These are phyloP conservation scores for Orbicella faveolata DNA, from an alignment of 64 coral and sea anemone species.

Conservation along the genomic window DNA sequence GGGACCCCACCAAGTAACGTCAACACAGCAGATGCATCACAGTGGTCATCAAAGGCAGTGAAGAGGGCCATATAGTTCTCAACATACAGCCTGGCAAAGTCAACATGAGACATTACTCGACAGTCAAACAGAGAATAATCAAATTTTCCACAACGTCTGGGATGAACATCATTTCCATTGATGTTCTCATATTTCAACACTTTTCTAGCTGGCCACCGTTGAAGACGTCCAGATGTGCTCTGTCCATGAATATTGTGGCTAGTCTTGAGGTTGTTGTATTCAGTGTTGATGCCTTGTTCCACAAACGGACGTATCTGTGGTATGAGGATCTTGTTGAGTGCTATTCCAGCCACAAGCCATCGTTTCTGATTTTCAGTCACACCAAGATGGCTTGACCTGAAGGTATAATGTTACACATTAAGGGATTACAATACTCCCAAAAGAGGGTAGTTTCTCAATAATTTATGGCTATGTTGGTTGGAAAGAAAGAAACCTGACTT, in stretches of 20 bases:
- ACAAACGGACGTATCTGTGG: constrained; percentile 39
- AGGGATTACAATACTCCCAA: too few relatives aligned
- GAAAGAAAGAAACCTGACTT: too few relatives aligned
- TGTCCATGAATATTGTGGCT: constrained; percentile 33
- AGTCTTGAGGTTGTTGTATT: constrained; percentile 36
- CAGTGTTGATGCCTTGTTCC: neutral
- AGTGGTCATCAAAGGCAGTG: constrained; percentile 9
- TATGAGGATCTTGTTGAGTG: constrained; percentile 37
- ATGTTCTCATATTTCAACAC: too few relatives aligned
- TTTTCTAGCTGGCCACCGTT: neutral
- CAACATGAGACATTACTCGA: constrained; percentile 1
- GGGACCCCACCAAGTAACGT: neutral
- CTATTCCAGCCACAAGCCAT: constrained; percentile 48
- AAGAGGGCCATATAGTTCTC: constrained; percentile 21
- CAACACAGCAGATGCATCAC: constrained; percentile 3
- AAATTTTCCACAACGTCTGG: neutral
- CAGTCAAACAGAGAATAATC: neutral
- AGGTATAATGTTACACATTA: too few relatives aligned
- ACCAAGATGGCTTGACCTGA: neutral
- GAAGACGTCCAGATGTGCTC: neutral
- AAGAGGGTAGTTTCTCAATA: too few relatives aligned
- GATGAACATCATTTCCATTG: constrained; percentile 4
- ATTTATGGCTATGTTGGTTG: too few relatives aligned
- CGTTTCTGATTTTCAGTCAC: constrained; percentile 29
- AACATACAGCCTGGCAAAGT: constrained; percentile 49